Percentiles rank a stretch among this genome's conserved stretches.
Evolutionary conservation across 1,140 invertebrate genomes (phyloP).

Genomic region (Trichonephila inaurata): DNA sequence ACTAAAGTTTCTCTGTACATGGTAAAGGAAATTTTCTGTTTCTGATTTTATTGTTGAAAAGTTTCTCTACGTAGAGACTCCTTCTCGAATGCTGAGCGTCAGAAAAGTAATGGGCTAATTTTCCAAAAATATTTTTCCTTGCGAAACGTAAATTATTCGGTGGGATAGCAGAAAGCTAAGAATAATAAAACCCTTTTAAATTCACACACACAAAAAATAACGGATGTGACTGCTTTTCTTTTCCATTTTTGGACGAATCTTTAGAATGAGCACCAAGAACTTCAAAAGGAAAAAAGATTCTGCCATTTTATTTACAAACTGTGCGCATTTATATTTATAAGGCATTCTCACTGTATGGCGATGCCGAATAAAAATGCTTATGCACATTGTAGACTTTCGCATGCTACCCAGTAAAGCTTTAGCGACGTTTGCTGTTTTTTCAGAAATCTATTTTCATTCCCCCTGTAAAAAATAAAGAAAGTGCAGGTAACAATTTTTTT

Average conservation of each 20-base stretch:
- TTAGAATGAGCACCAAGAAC: neutral
- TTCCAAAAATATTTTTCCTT: constrained; percentile 50
- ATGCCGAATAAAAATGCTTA: neutral
- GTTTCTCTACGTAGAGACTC: neutral
- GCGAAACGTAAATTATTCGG: constrained; percentile 49
- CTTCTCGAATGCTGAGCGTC: neutral
- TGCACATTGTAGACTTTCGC: constrained; percentile 2
- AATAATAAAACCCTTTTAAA: constrained; percentile 51
- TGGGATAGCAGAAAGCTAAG: neutral
- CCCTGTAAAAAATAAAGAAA: neutral
- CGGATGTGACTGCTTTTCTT: constrained; percentile 46
- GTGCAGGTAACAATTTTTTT: neutral
- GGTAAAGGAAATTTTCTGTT: neutral
- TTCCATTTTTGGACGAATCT: neutral
- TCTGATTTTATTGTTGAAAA: constrained; percentile 54
- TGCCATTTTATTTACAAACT: constrained; percentile 51
- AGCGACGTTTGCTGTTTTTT: neutral
- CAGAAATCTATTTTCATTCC: neutral
- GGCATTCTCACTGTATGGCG: neutral
- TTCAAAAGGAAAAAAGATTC: constrained; percentile 14
- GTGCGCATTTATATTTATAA: constrained; percentile 54
- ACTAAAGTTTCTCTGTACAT: neutral
- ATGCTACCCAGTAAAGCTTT: neutral
- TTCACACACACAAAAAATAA: neutral
- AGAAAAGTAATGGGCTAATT: constrained; percentile 45